A percentile compares a stretch with the other conserved stretches of the same genome.
Evolutionary conservation across 2,888 invertebrate genomes (phyloP).

Genomic region (Heliothis peltigera): DNA sequence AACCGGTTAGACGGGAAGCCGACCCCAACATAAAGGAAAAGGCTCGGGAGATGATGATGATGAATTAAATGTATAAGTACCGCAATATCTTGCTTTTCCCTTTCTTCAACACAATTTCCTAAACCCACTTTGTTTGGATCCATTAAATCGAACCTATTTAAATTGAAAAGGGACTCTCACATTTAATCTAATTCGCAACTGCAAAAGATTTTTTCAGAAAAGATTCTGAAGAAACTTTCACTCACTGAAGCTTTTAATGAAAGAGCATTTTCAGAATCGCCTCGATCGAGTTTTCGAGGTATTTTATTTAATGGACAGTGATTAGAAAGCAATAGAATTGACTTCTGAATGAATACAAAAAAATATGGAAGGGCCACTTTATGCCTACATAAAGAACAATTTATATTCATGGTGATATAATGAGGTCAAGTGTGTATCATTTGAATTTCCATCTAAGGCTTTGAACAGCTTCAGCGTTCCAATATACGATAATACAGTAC

Average conservation of each 20-base stretch:
- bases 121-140: not conserved
- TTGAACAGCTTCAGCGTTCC: too few relatives aligned
- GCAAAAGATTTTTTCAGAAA: not conserved
- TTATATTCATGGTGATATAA: constrained; percentile 2
- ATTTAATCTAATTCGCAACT: not conserved
- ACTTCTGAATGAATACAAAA: not conserved
- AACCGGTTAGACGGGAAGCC: too few relatives aligned
- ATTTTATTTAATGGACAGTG: not conserved
- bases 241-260: not conserved
- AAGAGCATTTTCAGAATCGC: not conserved
- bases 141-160: not conserved
- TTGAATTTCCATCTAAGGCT: too few relatives aligned
- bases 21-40: too few relatives aligned
- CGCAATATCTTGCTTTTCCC: not conserved
- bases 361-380: not conserved
- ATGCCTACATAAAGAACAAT: not conserved
- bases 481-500: too few relatives aligned
- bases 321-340: not conserved
- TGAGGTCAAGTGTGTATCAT: not conserved
- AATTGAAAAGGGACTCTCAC: not conserved
- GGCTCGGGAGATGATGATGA: too few relatives aligned
- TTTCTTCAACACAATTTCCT: not conserved
- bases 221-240: not conserved
- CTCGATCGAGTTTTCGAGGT: not conserved
- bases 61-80: not conserved